Percentiles rank a stretch among this genome's conserved stretches.
phyloP scores from a whole-genome alignment of 1,140 invertebrate genomes.

The Pachyrhynchus sulphureomaculatus region DNA sequence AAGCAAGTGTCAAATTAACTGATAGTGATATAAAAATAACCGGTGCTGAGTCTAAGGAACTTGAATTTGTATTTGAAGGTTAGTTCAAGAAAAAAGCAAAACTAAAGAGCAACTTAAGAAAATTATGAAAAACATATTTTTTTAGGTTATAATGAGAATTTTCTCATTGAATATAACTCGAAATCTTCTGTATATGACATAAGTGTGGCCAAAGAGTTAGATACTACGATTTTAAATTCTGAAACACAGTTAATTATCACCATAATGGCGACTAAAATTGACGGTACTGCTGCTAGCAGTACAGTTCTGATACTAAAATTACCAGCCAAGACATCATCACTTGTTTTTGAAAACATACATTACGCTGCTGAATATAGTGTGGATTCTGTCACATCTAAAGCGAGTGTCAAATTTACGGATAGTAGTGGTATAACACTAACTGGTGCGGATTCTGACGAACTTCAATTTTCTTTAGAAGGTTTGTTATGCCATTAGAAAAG shows the following conservation, averaged over 20 bases:
- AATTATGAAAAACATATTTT: neutral
- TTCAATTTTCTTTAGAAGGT: neutral
- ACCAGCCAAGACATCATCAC: too few relatives aligned
- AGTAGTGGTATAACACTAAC: neutral
- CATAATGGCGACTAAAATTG: too few relatives aligned
- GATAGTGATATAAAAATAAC: neutral
- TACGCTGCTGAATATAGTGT: constrained; percentile 2
- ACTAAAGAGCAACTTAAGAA: neutral
- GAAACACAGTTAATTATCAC: too few relatives aligned
- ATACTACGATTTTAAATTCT: too few relatives aligned
- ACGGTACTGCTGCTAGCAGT: too few relatives aligned
- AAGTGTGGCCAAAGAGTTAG: too few relatives aligned
- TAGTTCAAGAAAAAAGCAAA: neutral
- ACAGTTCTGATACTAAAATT: too few relatives aligned
- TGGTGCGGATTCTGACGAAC: neutral
- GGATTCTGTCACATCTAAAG: neutral
- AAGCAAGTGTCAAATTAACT: constrained; percentile 1
- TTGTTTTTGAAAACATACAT: neutral
- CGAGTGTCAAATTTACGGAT: neutral
- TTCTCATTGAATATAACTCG: too few relatives aligned
- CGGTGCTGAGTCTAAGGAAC: neutral
- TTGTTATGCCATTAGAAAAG: neutral
- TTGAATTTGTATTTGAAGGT: neutral
- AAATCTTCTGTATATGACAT: too few relatives aligned
- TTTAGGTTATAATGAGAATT: too few relatives aligned